Percentiles rank a stretch among this genome's conserved stretches.
Conservation (phyloP, 2,113 vertebrate species). For the Erythrocercus mccallii region DNA sequence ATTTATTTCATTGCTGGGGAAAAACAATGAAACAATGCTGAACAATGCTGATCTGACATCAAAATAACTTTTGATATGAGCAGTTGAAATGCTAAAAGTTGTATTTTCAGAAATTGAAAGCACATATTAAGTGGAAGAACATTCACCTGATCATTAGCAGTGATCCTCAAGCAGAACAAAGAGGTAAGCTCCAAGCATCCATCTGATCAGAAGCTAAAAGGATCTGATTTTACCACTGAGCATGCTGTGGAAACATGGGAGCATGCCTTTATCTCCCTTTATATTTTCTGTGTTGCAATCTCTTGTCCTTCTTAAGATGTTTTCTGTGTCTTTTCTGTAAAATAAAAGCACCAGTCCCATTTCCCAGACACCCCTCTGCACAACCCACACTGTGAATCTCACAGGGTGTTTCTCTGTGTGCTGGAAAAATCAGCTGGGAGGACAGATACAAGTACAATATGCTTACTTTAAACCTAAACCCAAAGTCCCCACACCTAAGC, state of each 20-base stretch:
- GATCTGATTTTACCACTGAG: conserved; percentile 13
- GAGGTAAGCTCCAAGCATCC: neutral
- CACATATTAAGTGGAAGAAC: neutral
- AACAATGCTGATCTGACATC: conserved; percentile 1
- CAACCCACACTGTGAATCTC: neutral
- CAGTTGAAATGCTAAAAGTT: conserved; percentile 8
- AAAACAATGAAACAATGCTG: neutral
- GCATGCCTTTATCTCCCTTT: neutral
- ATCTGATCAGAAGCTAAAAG: conserved; percentile 7
- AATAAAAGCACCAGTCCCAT: conserved; percentile 3
- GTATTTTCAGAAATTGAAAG: conserved; percentile 35
- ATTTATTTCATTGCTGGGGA: neutral
- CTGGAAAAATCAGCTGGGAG: neutral
- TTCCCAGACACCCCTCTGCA: neutral
- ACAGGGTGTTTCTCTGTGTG: neutral
- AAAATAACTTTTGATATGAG: conserved; percentile 6
- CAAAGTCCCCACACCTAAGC: neutral
- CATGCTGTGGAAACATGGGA: neutral
- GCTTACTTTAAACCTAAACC: neutral
- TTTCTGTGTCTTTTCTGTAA: neutral
- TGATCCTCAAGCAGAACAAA: neutral
- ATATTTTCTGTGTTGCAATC: neutral
- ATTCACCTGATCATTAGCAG: neutral
- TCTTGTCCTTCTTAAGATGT: conserved; percentile 21
- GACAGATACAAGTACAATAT: neutral